Base-by-base conservation (phyloP, 2,113 vertebrate species). In the Glaucomys volans region DNA sequence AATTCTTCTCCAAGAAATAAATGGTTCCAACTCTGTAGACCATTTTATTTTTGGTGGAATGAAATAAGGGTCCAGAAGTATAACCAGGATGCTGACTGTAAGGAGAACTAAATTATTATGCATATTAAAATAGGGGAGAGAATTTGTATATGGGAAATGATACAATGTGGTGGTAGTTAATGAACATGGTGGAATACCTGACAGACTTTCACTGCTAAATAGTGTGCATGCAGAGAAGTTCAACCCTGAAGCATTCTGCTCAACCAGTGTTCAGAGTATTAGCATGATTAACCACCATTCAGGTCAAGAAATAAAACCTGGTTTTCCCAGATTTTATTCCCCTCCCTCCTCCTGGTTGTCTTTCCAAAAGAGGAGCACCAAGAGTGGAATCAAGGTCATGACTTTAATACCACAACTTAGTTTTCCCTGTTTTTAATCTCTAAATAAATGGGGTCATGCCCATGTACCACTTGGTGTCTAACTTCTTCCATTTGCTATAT, bases 151-250 rank as follows among this genome's bases (percentile, higher is more conserved):
- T 35, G 0, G 13, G 42, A 12, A 11, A 52, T 30, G 18, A 32
- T 64, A 57, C n/a, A 50, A n/a, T n/a, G 37, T 37, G 26, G 35
- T 35, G 44, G 28, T 62, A 9, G 1, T 14, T 44, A 35, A 64
- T 44, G 44, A 40, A 40, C 4, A 80, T 35, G 47, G 30, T 28
- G 37, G 24, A 28, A 8, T 24, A 52, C 28, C 32, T 44, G 44
- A 22, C 12, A 42, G 44, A 17, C 17, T 32, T 50, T 50, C 12
- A 0, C 0, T 12, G 8, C 0, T 42, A 2, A 26, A 4, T 5
- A 42, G 20, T 44, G 32, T 10, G 5, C 13, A 37, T n/a, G 18
- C 54, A 35, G 18, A 82, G 32, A 79, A 80, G 40, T 26, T 26
- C 20, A 50, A 17, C 35, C 32, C 24, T 40, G 2, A 92, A 62